Percentiles rank a stretch among this genome's conserved stretches.
Evolutionary conservation across 2,888 invertebrate genomes (phyloP).

Genomic region (Caenorhabditis sp.): DNA sequence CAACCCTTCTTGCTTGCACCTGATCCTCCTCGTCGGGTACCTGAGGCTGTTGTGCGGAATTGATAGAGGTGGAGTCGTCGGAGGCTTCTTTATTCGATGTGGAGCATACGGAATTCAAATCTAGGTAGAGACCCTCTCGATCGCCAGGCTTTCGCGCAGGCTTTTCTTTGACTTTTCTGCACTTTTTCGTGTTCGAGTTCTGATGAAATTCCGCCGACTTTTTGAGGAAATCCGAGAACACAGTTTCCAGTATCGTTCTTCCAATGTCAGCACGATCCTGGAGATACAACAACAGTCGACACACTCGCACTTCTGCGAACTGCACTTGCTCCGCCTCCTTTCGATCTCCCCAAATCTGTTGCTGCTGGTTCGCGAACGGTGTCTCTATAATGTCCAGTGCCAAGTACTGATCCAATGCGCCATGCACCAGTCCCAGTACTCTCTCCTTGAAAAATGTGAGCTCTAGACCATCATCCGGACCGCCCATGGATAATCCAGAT

Average conservation of each 20-base stretch:
- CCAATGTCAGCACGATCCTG: conserved; percentile 93
- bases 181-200: conserved; percentile 83
- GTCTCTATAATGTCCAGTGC: conserved; percentile 77
- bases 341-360: conserved; percentile 60
- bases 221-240: conserved; percentile 89
- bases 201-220: conserved; percentile 80
- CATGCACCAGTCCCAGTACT: conserved; percentile 68
- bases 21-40: conserved; percentile 17
- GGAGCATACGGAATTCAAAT: conserved; percentile 48
- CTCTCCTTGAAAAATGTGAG: conserved; percentile 70
- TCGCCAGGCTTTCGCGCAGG: conserved; percentile 72
- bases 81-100: not conserved
- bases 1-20: conserved; percentile 69
- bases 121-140: conserved; percentile 43
- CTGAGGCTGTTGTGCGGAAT: not conserved
- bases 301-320: conserved; percentile 85
- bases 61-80: conserved; percentile 25
- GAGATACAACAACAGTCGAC: conserved; percentile 90
- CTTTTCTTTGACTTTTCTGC: not conserved
- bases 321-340: conserved; percentile 76
- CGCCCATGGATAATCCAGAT: conserved; percentile 57
- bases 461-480: conserved; percentile 68
- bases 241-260: conserved; percentile 89
- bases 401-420: conserved; percentile 69
- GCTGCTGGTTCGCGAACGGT: conserved; percentile 57